These are phyloP conservation scores for Drosophila pseudotalamancana DNA, from an alignment of 2,888 invertebrate genomes.

Conservation along the genomic window DNA sequence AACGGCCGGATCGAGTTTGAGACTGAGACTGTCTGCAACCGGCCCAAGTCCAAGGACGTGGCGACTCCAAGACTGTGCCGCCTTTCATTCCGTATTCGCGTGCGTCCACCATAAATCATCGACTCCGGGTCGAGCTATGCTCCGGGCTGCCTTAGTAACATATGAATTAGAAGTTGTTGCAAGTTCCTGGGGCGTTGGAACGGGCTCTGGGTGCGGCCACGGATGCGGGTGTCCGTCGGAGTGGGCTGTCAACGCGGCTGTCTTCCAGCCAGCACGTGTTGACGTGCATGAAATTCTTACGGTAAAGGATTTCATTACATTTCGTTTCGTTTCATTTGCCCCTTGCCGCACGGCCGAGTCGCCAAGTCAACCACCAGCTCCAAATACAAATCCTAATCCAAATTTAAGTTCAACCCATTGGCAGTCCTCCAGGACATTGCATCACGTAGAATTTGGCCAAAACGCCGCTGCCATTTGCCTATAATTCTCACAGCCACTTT, in stretches of 20 bases:
- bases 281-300: constrained; percentile 81
- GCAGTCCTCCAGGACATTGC: constrained; percentile 35
- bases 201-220: not conserved
- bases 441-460: constrained; percentile 54
- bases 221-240: constrained; percentile 3
- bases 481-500: constrained; percentile 51
- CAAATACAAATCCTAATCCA: constrained; percentile 14
- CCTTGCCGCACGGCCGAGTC: constrained; percentile 57
- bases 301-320: constrained; percentile 77
- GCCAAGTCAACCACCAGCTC: constrained; percentile 32
- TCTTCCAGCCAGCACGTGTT: constrained; percentile 68
- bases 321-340: constrained; percentile 52
- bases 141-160: constrained; percentile 51
- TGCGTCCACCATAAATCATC: constrained; percentile 71
- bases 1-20: constrained; percentile 36
- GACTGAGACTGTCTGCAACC: not conserved
- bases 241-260: constrained; percentile 60
- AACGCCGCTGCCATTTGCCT: constrained; percentile 45
- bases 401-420: constrained; percentile 6
- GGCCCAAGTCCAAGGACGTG: constrained; percentile 27
- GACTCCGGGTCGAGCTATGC: constrained; percentile 18
- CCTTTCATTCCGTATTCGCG: constrained; percentile 67
- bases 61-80: constrained; percentile 16
- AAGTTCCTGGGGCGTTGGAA: constrained; percentile 27
- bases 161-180: constrained; percentile 77